phyloP scores from a whole-genome alignment of 2,113 vertebrate species.

The Microcebus griseorufus region DNA sequence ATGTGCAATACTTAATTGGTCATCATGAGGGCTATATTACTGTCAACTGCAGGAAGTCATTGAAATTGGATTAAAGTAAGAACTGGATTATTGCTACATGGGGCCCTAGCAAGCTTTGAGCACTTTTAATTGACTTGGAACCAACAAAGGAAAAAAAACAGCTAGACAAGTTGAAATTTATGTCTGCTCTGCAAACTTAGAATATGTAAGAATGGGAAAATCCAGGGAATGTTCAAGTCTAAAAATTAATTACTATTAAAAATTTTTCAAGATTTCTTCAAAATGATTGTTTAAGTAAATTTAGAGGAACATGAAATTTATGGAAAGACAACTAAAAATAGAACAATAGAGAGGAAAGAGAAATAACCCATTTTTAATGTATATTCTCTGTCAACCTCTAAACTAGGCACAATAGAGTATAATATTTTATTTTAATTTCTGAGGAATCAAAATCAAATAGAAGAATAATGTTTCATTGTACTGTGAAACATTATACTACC shows the following conservation, averaged over 20 bases:
- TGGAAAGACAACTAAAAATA: neutral
- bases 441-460: neutral
- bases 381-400: neutral
- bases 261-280: constrained; percentile 45
- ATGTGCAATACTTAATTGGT: constrained; percentile 70
- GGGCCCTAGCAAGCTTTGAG: constrained; percentile 52
- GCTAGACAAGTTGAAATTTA: constrained; percentile 54
- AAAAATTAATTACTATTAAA: constrained; percentile 62
- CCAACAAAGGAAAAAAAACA: constrained; percentile 44
- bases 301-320: constrained; percentile 48
- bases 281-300: constrained; percentile 68
- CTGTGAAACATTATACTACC: neutral
- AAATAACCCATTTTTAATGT: neutral
- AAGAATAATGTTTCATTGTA: neutral
- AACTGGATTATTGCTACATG: constrained; percentile 52
- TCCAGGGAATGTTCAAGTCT: constrained; percentile 30
- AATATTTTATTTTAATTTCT: neutral
- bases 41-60: constrained; percentile 63
- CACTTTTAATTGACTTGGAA: constrained; percentile 72
- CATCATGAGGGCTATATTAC: constrained; percentile 71
- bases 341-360: neutral
- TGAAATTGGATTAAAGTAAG: constrained; percentile 58
- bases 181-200: constrained; percentile 28
- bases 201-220: constrained; percentile 9
- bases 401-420: neutral